Evolutionary conservation across 2,888 invertebrate species (phyloP).

Genomic region (Himalopsyche kuldschensis): DNA sequence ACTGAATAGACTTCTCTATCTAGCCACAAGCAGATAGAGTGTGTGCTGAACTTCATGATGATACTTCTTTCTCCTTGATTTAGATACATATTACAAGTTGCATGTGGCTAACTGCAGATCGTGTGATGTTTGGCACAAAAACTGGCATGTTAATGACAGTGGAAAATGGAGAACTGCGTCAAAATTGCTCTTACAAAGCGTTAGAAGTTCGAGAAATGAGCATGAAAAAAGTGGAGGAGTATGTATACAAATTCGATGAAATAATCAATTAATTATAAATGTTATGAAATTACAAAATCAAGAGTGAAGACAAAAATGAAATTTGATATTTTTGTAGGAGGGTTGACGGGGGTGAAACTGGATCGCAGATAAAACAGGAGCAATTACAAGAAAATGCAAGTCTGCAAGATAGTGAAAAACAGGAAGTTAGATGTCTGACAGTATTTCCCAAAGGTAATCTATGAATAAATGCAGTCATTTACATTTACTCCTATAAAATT

Average conservation of each 20-base stretch:
- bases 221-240: constrained; percentile 40
- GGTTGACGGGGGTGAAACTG: constrained; percentile 45
- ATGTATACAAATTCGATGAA: background rate
- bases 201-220: constrained; percentile 62
- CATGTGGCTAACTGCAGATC: constrained; percentile 81
- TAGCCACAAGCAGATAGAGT: too few species aligned
- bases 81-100: constrained; percentile 72
- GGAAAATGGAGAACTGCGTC: constrained; percentile 83
- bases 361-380: constrained; percentile 49
- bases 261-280: too few species aligned
- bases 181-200: constrained; percentile 64
- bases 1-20: too few species aligned
- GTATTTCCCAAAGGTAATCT: constrained; percentile 57
- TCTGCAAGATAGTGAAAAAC: constrained; percentile 43
- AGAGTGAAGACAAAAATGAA: background rate
- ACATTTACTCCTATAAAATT: too few species aligned
- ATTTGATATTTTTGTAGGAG: background rate
- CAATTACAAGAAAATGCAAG: constrained; percentile 48
- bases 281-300: background rate
- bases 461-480: too few species aligned
- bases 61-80: background rate
- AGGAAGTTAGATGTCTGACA: constrained; percentile 56
- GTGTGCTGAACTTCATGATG: too few species aligned
- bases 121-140: constrained; percentile 79
- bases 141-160: constrained; percentile 76